Evolutionary conservation across 2,113 vertebrate genomes (phyloP).

Genomic region (Misgurnus mizolepis): DNA sequence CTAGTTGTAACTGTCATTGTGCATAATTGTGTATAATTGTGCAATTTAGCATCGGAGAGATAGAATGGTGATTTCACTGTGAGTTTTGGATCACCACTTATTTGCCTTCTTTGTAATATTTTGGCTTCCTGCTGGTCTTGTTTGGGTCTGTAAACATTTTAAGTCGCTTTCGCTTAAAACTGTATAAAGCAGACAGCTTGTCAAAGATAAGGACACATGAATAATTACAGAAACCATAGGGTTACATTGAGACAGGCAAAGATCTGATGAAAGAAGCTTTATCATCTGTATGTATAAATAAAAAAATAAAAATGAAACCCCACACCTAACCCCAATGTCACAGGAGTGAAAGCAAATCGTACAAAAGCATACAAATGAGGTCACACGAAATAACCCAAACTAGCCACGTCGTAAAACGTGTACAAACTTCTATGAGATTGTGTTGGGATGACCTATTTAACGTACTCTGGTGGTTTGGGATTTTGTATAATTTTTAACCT

Average conservation of each 20-base stretch:
- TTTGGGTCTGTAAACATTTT: slow-evolving; percentile 23
- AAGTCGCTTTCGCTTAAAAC: not conserved
- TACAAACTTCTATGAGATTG: too few species aligned
- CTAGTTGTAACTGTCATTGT: too few species aligned
- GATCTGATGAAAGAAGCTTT: not conserved
- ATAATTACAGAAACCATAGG: slow-evolving; percentile 35
- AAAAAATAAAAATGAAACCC: too few species aligned
- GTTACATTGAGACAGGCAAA: slow-evolving; percentile 18
- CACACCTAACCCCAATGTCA: too few species aligned
- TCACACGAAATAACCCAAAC: too few species aligned
- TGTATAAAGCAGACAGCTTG: slow-evolving; percentile 21
- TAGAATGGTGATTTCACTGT: not conserved
- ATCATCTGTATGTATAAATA: too few species aligned
- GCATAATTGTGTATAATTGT: not conserved
- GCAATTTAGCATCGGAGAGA: not conserved
- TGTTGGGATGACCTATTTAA: not conserved
- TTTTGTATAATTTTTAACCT: not conserved
- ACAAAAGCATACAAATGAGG: too few species aligned
- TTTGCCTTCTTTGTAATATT: slow-evolving; percentile 1
- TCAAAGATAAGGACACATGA: slow-evolving; percentile 1
- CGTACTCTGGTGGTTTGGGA: not conserved
- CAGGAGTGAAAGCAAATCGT: too few species aligned
- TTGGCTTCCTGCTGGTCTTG: not conserved
- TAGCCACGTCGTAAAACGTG: too few species aligned
- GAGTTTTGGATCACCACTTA: not conserved